phyloP scores from a whole-genome alignment of 2,113 vertebrate species.

The Serinus canaria region DNA sequence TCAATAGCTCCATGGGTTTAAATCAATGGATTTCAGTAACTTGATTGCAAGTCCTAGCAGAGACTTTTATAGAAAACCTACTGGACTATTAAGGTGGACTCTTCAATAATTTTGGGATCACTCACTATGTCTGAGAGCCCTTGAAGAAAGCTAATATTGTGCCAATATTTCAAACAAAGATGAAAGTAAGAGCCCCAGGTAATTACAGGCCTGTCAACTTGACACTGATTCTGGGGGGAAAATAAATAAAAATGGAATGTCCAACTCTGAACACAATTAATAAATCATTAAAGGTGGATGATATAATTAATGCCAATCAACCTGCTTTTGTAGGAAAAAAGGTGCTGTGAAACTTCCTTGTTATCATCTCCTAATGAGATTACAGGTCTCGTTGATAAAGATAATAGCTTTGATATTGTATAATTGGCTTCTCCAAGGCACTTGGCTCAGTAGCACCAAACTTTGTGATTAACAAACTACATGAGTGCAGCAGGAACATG shows the following conservation, averaged over 20 bases:
- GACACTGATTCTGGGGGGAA: slow-evolving; percentile 37
- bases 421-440: slow-evolving; percentile 43
- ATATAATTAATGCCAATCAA: slow-evolving; percentile 63
- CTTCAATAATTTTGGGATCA: not conserved
- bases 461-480: not conserved
- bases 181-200: slow-evolving; percentile 44
- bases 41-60: not conserved
- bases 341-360: not conserved
- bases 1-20: not conserved
- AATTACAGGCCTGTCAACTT: slow-evolving; percentile 41
- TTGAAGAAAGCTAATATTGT: slow-evolving; percentile 24
- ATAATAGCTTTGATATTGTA: slow-evolving; percentile 45
- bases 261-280: slow-evolving; percentile 47
- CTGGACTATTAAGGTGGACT: not conserved
- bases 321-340: slow-evolving; percentile 11
- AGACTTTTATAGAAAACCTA: not conserved
- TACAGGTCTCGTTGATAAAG: slow-evolving; percentile 43
- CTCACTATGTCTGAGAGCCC: not conserved
- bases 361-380: slow-evolving; percentile 6
- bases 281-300: slow-evolving; percentile 59
- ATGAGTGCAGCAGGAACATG: rapidly evolving
- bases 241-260: slow-evolving; percentile 57
- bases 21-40: not conserved
- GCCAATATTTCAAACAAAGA: slow-evolving; percentile 45
- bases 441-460: not conserved